Percentiles rank a stretch among this genome's conserved stretches.
phyloP scores from a whole-genome alignment of 2,113 vertebrate genomes.

The Lycocorax pyrrhopterus region DNA sequence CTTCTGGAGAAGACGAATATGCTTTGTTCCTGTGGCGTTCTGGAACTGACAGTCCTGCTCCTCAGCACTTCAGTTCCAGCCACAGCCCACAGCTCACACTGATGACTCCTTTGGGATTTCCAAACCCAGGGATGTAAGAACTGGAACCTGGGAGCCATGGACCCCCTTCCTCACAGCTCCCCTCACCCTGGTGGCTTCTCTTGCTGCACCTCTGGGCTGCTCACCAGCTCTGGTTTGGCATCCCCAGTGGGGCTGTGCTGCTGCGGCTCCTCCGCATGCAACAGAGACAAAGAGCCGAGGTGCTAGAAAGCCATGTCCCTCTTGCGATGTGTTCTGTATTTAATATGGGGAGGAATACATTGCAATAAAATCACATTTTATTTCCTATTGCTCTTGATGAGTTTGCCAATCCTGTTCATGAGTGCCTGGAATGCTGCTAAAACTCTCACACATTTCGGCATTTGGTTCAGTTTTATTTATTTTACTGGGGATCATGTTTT shows the following conservation, averaged over 20 bases:
- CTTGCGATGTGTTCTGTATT: background rate
- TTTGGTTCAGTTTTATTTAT: background rate
- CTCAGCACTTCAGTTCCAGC: background rate
- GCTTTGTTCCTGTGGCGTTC: fast-evolving
- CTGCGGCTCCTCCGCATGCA: fast-evolving
- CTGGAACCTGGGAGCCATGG: background rate
- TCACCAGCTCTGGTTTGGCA: background rate
- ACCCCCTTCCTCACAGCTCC: background rate
- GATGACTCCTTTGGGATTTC: background rate
- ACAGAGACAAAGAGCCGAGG: background rate
- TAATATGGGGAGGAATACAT: background rate
- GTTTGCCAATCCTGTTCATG: background rate
- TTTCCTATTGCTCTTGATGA: background rate
- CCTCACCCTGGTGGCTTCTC: background rate
- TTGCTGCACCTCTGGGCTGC: background rate
- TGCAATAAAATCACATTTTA: background rate
- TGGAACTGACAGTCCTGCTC: background rate
- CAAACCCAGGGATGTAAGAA: background rate
- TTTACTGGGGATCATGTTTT: background rate
- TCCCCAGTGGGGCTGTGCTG: fast-evolving
- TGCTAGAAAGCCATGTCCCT: background rate
- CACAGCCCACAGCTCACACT: background rate
- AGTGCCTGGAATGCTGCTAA: background rate
- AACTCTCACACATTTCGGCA: background rate
- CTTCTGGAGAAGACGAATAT: background rate